Evolutionary conservation across 2,888 invertebrate species (phyloP).

Genomic region (Neelides folsomi): DNA sequence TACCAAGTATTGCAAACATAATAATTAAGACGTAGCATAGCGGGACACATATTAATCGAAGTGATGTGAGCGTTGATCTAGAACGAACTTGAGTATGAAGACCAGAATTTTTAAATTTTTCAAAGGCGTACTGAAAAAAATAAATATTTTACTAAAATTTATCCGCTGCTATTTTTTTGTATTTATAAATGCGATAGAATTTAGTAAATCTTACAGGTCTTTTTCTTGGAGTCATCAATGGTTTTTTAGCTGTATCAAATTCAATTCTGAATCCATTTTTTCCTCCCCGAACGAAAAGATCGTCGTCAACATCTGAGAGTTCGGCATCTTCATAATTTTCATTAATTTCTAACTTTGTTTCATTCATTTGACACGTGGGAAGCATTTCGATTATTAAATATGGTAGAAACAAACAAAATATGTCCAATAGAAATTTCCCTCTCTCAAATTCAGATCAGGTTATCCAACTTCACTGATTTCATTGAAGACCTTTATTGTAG

Average conservation of each 20-base stretch:
- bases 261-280: constrained; percentile 50
- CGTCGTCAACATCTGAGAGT: constrained; percentile 59
- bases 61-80: constrained; percentile 42
- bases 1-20: constrained; percentile 46
- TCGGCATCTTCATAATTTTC: constrained; percentile 51
- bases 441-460: too few species aligned
- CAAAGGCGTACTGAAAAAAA: constrained; percentile 24
- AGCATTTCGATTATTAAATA: constrained; percentile 11
- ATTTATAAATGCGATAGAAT: too few species aligned
- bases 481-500: too few species aligned
- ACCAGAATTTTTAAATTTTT: constrained; percentile 30
- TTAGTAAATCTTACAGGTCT: constrained; percentile 33
- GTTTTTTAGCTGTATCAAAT: constrained; percentile 55
- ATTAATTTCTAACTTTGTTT: constrained; percentile 48
- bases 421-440: not conserved
- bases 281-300: constrained; percentile 56
- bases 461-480: too few species aligned
- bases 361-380: constrained; percentile 31
- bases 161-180: too few species aligned
- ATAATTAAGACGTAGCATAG: constrained; percentile 53
- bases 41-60: constrained; percentile 48
- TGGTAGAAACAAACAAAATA: not conserved
- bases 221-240: constrained; percentile 58
- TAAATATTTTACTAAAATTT: constrained; percentile 1
- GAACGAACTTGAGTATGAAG: constrained; percentile 42